Conservation (phyloP, 1,140 invertebrate species). For the Temnothorax nylanderi region DNA sequence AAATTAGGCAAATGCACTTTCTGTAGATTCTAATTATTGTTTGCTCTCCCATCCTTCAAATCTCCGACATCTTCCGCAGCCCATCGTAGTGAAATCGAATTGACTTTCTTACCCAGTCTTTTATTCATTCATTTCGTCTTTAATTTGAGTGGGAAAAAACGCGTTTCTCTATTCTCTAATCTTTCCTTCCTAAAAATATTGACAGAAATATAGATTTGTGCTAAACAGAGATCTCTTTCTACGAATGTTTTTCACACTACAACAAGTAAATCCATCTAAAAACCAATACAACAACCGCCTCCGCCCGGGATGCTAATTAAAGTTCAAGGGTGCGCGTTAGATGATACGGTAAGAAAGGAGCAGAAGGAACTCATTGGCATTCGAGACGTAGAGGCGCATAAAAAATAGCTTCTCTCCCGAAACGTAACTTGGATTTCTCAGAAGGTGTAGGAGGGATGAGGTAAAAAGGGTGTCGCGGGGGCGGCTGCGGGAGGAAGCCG, state of each 20-base stretch:
- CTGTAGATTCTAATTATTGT: slow-evolving; percentile 72
- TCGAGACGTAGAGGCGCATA: slow-evolving; percentile 62
- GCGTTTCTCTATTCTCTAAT: not conserved
- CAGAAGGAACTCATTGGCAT: slow-evolving; percentile 68
- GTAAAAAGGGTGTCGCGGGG: slow-evolving; percentile 6
- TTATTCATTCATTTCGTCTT: not conserved
- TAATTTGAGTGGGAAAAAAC: not conserved
- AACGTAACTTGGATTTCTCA: slow-evolving; percentile 69
- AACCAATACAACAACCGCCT: not conserved
- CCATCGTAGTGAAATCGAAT: slow-evolving; percentile 25
- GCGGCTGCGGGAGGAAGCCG: slow-evolving; percentile 62
- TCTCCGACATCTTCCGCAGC: slow-evolving; percentile 21
- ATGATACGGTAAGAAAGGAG: slow-evolving; percentile 30
- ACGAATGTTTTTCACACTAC: not conserved
- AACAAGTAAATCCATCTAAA: not conserved
- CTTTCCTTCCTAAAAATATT: not conserved
- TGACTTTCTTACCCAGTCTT: not conserved
- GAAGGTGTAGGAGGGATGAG: slow-evolving; percentile 5
- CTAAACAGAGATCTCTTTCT: not conserved
- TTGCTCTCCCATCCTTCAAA: slow-evolving; percentile 59
- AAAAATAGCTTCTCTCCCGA: slow-evolving; percentile 71
- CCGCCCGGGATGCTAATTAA: slow-evolving; percentile 45
- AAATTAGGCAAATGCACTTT: slow-evolving; percentile 71
- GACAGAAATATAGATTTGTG: not conserved
- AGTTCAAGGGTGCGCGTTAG: slow-evolving; percentile 32